Evolutionary conservation across 92 coral and sea anemone genomes (phyloP), one percentile per base, ranked within the genome.

Genomic region (Siderastrea siderea): DNA sequence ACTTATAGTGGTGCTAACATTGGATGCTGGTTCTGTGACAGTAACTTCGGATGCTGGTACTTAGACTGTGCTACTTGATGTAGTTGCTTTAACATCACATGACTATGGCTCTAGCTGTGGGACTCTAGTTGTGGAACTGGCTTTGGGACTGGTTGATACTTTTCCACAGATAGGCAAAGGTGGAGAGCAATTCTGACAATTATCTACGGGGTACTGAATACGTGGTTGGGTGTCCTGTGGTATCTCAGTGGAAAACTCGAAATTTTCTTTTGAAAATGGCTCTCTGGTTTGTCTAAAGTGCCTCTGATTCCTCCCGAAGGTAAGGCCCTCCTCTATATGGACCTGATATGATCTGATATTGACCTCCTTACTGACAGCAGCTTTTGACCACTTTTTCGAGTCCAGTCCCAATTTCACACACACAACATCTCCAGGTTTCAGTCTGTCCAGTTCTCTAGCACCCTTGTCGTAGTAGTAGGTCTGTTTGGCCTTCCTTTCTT

Each of bases 401-500:
- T 66, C 62, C 5, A n/a, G 52, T 68, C 76, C 43, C 11, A 16
- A 19, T 50, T 72, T 72, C 44, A 72, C 12, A 72, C 77, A 46
- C 44, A 49, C 77, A 49, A 71, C 75, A 71, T 47, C 75, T 71
- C 54, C 75, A 71, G 75, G 79, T 84, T 93, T 9, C 63, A 75
- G 52, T 75, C 49, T 52, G n/a, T 13, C 15, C 63, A 75, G 79
- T 43, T 75, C 79, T 75, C 16, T 51, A 3, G 79, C 79, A 75
- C 46, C 47, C 47, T 43, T 52, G 65, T 54, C 19, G 47, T 54
- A 75, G 44, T 75, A 75, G 79, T 53, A 75, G 5, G 63, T 38
- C 64, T 53, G 64, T 76, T 76, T 60, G 38, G 67, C 81, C 46
- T 58, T 76, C 38, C 81, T 76, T 5, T 76, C 67, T 58, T 55